Base-by-base conservation (phyloP, 2,113 vertebrate genomes). In the Hemibagrus wyckioides region DNA sequence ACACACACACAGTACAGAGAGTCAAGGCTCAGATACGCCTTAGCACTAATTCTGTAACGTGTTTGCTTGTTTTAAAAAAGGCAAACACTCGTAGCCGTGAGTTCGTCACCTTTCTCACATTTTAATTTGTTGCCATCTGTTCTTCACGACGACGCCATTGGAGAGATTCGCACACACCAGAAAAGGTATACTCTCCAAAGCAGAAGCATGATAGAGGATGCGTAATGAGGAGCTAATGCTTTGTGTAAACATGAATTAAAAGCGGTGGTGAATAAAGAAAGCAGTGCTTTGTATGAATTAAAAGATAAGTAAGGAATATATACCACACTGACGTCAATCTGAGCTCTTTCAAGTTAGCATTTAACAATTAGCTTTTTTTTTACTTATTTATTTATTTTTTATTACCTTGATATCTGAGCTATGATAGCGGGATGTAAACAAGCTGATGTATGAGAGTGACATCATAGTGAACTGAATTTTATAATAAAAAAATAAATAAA, bases 71-170 rank as follows among this genome's bases (percentile, higher is more conserved):
- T 52, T 52, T 15, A 54, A 50, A 77, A 77, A 8, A 17, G 8
- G 30, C 50, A 56, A 33, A 56, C 50, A 14, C 25, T 48, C 4
- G 50, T 54, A n/a, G 48, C n/a, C 14, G 8, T 11, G 15, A 10
- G 48, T 80, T 33, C 50, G 6, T 21, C 50, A 33, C 76, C 50
- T 54, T 80, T 54, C 50, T 44, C n/a, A 36, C 15, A 9, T 4
- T 33, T 19, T 30, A 80, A 33, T 56, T 30, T 30, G n/a, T 33
- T 61, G 73, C 73, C 84, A 79, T 79, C 73, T 79, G 84, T 76
- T 85, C 73, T 4, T 77, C 73, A 25, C 30, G 41, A 33, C 71
- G n/a, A 50, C 28, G 1, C 73, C 3, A 59, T 21, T 28, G 3
- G 33, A 75, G 69, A 36, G 54, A 41, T 85, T 85, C 83, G n/a